Conservation (phyloP, 2,888 invertebrate genomes). For the Chrysotoxum bicinctum region DNA sequence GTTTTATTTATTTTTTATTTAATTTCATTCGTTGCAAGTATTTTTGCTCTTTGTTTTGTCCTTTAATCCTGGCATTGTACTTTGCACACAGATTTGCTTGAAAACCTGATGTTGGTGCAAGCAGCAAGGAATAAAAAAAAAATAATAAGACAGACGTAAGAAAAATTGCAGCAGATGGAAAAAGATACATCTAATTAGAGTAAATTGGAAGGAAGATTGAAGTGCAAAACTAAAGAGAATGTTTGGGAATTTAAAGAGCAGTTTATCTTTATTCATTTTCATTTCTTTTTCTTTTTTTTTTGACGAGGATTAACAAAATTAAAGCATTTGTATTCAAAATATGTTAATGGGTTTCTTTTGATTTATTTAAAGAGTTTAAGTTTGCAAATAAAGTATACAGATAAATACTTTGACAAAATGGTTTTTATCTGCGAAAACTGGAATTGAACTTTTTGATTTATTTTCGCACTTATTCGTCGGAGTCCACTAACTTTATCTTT, state of each 20-base stretch:
- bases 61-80: conserved; percentile 49
- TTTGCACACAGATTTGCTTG: conserved; percentile 25
- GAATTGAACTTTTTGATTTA: too few relatives aligned
- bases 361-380: neutral
- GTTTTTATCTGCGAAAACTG: too few relatives aligned
- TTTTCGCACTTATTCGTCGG: too few relatives aligned
- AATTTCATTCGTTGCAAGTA: neutral
- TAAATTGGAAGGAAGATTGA: conserved; percentile 53
- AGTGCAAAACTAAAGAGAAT: conserved; percentile 6
- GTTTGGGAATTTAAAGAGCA: conserved; percentile 13
- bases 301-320: neutral
- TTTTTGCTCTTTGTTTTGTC: conserved; percentile 22
- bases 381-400: too few relatives aligned
- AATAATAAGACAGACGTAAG: neutral
- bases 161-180: conserved; percentile 45
- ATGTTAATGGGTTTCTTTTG: neutral
- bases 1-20: neutral
- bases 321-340: neutral
- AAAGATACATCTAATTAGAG: conserved; percentile 60
- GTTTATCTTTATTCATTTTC: neutral
- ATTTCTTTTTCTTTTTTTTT: neutral
- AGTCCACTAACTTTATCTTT: too few relatives aligned
- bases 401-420: too few relatives aligned
- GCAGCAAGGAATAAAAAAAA: neutral
- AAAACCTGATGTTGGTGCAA: neutral